Evolutionary conservation across 2,888 invertebrate species (phyloP), one percentile per base, ranked within the genome.

Genomic region (Ormyrus nitidulus): DNA sequence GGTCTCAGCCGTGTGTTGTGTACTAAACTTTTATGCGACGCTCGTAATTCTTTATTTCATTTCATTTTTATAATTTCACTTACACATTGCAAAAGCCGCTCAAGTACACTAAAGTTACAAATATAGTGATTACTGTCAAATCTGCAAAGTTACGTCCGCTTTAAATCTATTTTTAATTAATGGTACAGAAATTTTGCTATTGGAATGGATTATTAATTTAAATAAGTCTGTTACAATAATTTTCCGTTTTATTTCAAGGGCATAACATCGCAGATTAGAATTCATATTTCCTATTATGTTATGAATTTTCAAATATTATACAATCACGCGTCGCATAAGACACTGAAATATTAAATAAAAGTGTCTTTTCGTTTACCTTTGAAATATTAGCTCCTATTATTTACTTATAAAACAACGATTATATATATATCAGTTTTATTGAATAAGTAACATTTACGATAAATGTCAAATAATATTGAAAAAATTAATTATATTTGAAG

Each of bases 321-420:
- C 84, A 88, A 89, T 83, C 80, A 87, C 83, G 86, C 83, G 86
- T 85, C 84, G 84, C 85, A 79, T 85, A 87, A 84, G 87, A 86
- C 85, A 86, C 85, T 86, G 84, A 84, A 84, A 86, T 73, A 86
- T 86, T 83, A 86, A 87, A 87, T 84, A 85, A 85, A 77, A 77
- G 73, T 70, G 51, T 65, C 66, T 80, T 69, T 80, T 79, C 66
- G 70, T 62, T 74, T 34, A 34, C 34, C 34, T 34, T 34, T 34
- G 34, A 34, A 34, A 34, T 2, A 3, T 34, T 34, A 34, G 34
- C 34, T 34, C 34, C 34, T 34, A 34, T 34, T 34, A 34, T 34
- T 34, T 34, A 34, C 4, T 34, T 34, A 34, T 34, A 34, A 34
- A 34, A 34, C 34, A 34, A 34, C 34, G 3, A 34, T 34, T 34